Percentiles rank a stretch among this genome's conserved stretches.
Evolutionary conservation across 2,797 vertebrate genomes (phyloP).

Genomic region (Calcarius lapponicus): DNA sequence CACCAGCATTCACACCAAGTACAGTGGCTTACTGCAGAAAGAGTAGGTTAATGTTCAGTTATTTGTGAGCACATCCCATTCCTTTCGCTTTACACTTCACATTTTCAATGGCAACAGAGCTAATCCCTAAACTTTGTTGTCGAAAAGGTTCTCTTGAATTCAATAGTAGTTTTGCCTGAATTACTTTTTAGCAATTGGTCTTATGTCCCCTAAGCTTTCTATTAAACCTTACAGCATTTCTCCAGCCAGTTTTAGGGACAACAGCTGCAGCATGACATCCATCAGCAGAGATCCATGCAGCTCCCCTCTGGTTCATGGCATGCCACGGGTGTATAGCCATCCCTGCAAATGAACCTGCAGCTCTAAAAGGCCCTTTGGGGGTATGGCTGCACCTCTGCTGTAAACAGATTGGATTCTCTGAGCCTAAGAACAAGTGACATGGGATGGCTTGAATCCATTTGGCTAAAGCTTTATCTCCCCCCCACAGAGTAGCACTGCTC

Average conservation of each 20-base stretch:
- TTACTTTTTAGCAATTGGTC: background rate
- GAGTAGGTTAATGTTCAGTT: background rate
- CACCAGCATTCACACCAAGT: background rate
- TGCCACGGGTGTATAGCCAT: accelerated
- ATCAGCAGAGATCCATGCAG: background rate
- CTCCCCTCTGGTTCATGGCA: background rate
- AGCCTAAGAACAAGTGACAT: background rate
- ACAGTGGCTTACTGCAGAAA: background rate
- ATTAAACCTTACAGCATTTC: background rate
- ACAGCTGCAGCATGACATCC: background rate
- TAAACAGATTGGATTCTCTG: background rate
- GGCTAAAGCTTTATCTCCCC: background rate
- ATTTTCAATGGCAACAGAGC: background rate
- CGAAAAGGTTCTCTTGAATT: background rate
- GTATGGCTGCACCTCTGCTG: background rate
- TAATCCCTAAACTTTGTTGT: background rate
- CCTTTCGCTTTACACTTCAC: background rate
- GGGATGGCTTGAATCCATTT: background rate
- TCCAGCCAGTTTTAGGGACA: background rate
- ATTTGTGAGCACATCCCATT: background rate
- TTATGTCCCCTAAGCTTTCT: background rate
- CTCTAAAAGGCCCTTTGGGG: background rate
- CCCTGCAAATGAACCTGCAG: background rate
- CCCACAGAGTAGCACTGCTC: background rate
- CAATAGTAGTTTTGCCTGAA: background rate